Evolutionary conservation across 2,888 invertebrate genomes (phyloP).

Genomic region (Drosophila quasianomalipes): DNA sequence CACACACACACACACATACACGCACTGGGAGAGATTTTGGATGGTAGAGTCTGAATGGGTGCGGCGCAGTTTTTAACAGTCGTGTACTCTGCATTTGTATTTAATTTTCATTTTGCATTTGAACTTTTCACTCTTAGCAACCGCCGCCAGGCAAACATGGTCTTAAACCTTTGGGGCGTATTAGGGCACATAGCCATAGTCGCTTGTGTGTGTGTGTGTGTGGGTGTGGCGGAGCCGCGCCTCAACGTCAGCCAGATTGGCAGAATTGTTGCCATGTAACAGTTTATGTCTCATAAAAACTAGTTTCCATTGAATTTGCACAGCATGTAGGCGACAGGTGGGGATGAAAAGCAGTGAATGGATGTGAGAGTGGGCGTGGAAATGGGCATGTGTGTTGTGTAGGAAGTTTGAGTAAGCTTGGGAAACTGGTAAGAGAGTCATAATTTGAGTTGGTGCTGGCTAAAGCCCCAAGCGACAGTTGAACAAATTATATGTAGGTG

Average conservation of each 20-base stretch:
- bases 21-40: background rate
- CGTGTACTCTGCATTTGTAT: constrained; percentile 76
- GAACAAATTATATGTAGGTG: constrained; percentile 58
- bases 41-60: constrained; percentile 11
- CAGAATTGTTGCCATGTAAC: constrained; percentile 63
- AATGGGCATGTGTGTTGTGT: constrained; percentile 18
- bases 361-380: constrained; percentile 1
- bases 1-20: constrained; percentile 6
- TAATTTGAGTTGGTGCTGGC: constrained; percentile 42
- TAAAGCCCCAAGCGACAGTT: constrained; percentile 63
- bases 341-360: background rate
- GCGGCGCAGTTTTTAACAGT: constrained; percentile 30
- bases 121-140: constrained; percentile 68
- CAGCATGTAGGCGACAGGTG: constrained; percentile 42
- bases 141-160: constrained; percentile 61
- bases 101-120: constrained; percentile 81
- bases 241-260: constrained; percentile 12
- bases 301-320: constrained; percentile 70
- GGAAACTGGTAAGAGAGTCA: constrained; percentile 33
- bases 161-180: constrained; percentile 60
- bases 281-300: constrained; percentile 80
- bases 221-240: constrained; percentile 27
- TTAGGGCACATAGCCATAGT: constrained; percentile 52
- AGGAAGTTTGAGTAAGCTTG: constrained; percentile 11
- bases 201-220: constrained; percentile 11